Percentiles rank a stretch among this genome's conserved stretches.
These are phyloP conservation scores for Enoplolaimus lenunculus DNA, from an alignment of 2,888 invertebrate species.

Conservation along the genomic window DNA sequence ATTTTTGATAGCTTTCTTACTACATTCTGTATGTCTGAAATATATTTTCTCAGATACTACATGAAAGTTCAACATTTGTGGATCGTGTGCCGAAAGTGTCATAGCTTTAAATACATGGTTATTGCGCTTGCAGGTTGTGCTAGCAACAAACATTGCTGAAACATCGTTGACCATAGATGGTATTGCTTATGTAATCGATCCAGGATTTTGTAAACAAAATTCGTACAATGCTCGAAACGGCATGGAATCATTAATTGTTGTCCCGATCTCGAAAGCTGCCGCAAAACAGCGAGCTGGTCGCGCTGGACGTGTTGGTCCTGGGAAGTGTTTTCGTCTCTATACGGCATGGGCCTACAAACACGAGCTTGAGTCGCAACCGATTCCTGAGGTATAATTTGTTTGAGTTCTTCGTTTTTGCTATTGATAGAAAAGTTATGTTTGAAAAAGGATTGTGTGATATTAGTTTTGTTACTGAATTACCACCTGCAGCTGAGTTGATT, in stretches of 20 bases:
- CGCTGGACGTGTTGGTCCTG: constrained; percentile 85
- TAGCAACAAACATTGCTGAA: constrained; percentile 98
- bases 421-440: not conserved
- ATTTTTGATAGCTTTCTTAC: too few relatives aligned
- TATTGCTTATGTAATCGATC: constrained; percentile 94
- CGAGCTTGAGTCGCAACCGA: constrained; percentile 91
- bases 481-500: not conserved
- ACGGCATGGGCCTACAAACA: constrained; percentile 97
- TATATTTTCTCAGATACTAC: too few relatives aligned
- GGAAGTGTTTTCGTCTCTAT: constrained; percentile 92
- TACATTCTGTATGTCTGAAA: too few relatives aligned
- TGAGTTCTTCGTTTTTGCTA: too few relatives aligned
- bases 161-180: constrained; percentile 97
- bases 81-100: too few relatives aligned
- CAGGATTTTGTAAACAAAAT: constrained; percentile 98
- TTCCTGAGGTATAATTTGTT: constrained; percentile 57
- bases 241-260: constrained; percentile 94
- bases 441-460: not conserved
- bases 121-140: constrained; percentile 54
- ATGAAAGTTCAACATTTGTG: too few relatives aligned
- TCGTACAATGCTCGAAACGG: constrained; percentile 92
- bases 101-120: too few relatives aligned
- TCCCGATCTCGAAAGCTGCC: constrained; percentile 88
- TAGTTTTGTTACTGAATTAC: not conserved
- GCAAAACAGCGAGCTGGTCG: constrained; percentile 93